Percentiles rank a stretch among this genome's conserved stretches.
Evolutionary conservation across 2,113 vertebrate species (phyloP).

Genomic region (Grammomys surdaster): DNA sequence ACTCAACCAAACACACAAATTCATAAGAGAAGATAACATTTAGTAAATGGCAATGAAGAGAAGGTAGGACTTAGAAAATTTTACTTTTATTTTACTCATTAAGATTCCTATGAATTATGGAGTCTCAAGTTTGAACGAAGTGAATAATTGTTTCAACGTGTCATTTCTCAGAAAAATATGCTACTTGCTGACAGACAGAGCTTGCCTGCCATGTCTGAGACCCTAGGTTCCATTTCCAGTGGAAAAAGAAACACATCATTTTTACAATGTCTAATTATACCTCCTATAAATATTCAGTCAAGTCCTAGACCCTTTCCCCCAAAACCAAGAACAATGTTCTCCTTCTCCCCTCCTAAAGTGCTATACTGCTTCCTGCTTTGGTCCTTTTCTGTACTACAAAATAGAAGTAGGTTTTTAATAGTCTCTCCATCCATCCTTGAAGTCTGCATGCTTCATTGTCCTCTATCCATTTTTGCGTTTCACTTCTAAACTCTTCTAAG

Average conservation of each 20-base stretch:
- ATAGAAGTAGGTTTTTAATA: neutral
- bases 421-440: neutral
- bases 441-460: neutral
- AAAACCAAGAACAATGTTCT: neutral
- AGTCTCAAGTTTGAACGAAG: neutral
- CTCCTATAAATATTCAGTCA: neutral
- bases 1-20: conserved; percentile 15
- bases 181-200: neutral
- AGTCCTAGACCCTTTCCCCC: neutral
- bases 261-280: neutral
- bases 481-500: neutral
- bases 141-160: conserved; percentile 20
- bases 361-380: neutral
- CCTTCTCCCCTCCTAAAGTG: neutral
- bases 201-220: neutral
- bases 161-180: neutral
- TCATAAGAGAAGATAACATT: neutral
- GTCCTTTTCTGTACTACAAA: neutral
- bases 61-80: neutral
- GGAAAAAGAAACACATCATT: neutral
- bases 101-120: neutral
- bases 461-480: neutral
- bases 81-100: conserved; percentile 43
- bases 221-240: neutral
- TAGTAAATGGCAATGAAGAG: neutral